Evolutionary conservation across 2,797 vertebrate species (phyloP).

Genomic region (Acropternis orthonyx): DNA sequence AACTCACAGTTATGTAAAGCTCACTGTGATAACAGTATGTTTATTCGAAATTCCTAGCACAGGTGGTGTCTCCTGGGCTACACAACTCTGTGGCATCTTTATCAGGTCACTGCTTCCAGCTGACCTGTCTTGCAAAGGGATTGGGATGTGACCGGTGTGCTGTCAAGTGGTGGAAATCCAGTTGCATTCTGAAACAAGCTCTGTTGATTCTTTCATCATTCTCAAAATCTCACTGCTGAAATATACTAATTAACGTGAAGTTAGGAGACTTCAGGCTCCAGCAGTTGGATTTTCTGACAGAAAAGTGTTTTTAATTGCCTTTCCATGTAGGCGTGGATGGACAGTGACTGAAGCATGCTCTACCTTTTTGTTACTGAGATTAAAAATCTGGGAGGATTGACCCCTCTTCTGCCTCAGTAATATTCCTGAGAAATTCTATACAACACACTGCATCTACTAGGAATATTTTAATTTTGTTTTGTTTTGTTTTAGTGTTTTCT

Average conservation of each 20-base stretch:
- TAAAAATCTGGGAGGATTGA: background rate
- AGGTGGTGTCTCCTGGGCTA: background rate
- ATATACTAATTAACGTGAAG: background rate
- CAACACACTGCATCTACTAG: background rate
- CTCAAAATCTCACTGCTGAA: background rate
- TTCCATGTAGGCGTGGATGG: background rate
- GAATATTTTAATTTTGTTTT: background rate
- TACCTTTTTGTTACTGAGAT: background rate
- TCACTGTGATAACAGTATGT: fast-evolving
- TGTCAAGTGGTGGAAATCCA: background rate
- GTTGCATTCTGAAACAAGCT: background rate
- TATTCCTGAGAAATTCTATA: background rate
- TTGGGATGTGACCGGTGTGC: fast-evolving
- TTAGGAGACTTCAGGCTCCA: background rate
- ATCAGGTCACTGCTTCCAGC: background rate
- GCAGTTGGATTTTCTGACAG: background rate
- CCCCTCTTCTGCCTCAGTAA: background rate
- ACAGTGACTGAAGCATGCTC: background rate
- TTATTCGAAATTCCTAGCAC: background rate
- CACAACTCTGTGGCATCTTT: background rate
- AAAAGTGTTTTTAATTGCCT: background rate
- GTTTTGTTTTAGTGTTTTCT: background rate
- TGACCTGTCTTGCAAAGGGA: background rate
- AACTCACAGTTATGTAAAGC: background rate
- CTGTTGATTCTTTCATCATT: background rate